Evolutionary conservation across 2,113 vertebrate genomes (phyloP).

Genomic region (Psephotus haematonotus): DNA sequence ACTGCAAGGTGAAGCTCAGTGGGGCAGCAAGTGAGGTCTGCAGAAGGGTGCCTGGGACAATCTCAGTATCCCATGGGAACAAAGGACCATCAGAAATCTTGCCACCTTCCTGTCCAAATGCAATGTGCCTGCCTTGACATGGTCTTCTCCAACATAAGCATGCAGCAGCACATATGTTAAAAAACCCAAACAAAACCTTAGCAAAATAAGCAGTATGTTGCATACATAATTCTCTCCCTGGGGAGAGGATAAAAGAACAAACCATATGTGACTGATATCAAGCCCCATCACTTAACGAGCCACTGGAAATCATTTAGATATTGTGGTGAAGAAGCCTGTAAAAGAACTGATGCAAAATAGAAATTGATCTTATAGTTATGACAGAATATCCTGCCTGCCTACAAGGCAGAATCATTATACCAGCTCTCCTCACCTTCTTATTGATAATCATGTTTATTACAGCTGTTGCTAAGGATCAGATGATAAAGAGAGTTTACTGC

Average conservation of each 20-base stretch:
- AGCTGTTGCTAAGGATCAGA: neutral
- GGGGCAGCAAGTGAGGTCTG: neutral
- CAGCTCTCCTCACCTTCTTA: neutral
- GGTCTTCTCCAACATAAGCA: neutral
- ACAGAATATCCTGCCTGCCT: neutral
- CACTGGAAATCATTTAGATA: slow-evolving; percentile 46
- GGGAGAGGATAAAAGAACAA: slow-evolving; percentile 60
- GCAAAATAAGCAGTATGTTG: slow-evolving; percentile 2
- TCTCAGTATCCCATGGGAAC: neutral
- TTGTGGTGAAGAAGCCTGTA: neutral
- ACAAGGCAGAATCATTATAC: neutral
- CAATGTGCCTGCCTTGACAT: neutral
- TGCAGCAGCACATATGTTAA: neutral
- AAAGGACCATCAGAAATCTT: neutral
- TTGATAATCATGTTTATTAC: slow-evolving; percentile 37
- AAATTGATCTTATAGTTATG: slow-evolving; percentile 22
- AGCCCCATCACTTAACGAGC: slow-evolving; percentile 41
- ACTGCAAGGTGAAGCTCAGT: neutral
- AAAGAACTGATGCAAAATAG: slow-evolving; percentile 20
- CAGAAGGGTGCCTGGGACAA: fast-evolving
- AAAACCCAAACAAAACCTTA: neutral
- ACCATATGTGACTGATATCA: slow-evolving; percentile 47
- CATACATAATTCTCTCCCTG: slow-evolving; percentile 47
- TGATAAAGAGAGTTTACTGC: neutral
- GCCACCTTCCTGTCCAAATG: neutral